These are phyloP conservation scores for Sciurus carolinensis DNA, from an alignment of 2,797 vertebrate species.

Conservation along the genomic window DNA sequence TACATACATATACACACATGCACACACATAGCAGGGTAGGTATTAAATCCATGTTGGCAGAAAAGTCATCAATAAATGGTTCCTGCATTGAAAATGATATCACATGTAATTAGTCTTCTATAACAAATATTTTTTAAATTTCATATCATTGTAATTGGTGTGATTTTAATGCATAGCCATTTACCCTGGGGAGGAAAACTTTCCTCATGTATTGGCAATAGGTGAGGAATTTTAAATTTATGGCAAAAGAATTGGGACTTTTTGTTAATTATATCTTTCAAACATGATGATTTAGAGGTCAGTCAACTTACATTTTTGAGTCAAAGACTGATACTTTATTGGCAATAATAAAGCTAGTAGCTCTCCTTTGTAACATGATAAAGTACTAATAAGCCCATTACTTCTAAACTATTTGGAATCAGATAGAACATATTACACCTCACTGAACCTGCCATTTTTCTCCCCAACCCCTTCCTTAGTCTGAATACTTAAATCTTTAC, in stretches of 20 bases:
- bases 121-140: constrained; percentile 3
- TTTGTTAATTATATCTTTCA: background rate
- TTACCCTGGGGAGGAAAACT: background rate
- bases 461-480: accelerated
- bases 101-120: background rate
- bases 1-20: accelerated
- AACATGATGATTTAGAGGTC: background rate
- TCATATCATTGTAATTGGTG: background rate
- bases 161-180: background rate
- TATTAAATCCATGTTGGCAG: background rate
- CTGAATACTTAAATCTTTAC: background rate
- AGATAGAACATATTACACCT: background rate
- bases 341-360: background rate
- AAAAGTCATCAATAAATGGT: background rate
- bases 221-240: background rate
- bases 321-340: background rate
- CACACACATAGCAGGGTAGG: no score
- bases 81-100: background rate
- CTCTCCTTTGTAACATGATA: background rate
- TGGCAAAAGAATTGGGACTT: background rate
- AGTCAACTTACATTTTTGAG: constrained; percentile 7
- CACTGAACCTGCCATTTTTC: background rate
- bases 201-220: background rate
- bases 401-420: background rate
- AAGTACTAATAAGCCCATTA: background rate